Evolutionary conservation across 1,140 invertebrate species (phyloP).

Genomic region (Nymphalis io): DNA sequence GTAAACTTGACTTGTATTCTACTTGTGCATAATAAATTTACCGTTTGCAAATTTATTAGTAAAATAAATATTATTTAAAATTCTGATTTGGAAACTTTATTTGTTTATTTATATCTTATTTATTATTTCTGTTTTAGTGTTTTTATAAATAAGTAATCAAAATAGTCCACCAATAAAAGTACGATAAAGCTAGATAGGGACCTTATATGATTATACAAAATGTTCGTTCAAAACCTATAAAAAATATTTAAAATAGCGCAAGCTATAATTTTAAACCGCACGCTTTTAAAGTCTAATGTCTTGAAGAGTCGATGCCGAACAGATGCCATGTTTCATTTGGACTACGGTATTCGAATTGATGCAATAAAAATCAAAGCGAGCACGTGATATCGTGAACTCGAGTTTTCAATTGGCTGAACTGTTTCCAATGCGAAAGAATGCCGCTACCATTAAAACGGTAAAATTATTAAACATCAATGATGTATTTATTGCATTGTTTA

Average conservation of each 20-base stretch:
- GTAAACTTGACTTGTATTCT: too few species aligned
- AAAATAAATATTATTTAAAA: too few species aligned
- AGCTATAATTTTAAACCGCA: constrained; percentile 15
- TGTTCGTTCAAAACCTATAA: not conserved
- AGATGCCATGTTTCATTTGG: constrained; percentile 43
- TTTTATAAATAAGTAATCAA: too few species aligned
- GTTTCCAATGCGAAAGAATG: constrained; percentile 26
- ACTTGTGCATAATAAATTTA: too few species aligned
- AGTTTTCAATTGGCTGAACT: constrained; percentile 28
- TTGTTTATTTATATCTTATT: too few species aligned
- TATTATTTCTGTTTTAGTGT: too few species aligned
- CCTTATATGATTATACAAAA: not conserved
- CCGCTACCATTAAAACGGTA: constrained; percentile 2
- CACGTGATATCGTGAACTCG: constrained; percentile 28
- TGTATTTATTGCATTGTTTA: not conserved
- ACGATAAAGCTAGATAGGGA: not conserved
- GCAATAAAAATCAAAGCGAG: constrained; percentile 45
- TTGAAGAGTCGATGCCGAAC: constrained; percentile 31
- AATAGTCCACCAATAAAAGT: too few species aligned
- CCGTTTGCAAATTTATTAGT: too few species aligned
- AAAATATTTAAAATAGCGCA: constrained; percentile 1
- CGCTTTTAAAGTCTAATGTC: constrained; percentile 18
- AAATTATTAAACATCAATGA: not conserved
- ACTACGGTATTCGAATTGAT: constrained; percentile 52
- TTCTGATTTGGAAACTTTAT: too few species aligned